Base-by-base conservation (phyloP, 92 coral and sea anemone species). In the Siderastrea radians region DNA sequence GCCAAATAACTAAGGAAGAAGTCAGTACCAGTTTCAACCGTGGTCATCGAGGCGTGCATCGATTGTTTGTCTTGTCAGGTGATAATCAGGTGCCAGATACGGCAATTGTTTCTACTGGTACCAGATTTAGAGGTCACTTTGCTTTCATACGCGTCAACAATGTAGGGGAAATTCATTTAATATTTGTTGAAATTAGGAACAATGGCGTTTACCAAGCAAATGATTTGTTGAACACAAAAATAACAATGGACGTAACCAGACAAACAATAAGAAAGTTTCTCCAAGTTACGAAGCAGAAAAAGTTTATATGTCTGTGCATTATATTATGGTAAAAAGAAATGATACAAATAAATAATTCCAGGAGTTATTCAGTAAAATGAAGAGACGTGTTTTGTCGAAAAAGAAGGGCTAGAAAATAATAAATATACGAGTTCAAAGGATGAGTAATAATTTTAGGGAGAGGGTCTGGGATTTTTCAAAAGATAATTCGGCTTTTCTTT, bases 101-200 rank as follows among this genome's bases (percentile, higher is more conserved):
- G 78, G 48, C 12, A 45, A 82, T 82, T 82, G 57, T 17, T 46
- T 48, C 14, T 3, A 82, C 86, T 1, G 78, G 86, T 82, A 70
- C 86, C 86, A 44, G 86, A 3, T 1, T 9, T 55, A 46, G 3
- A 47, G 66, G 67, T 51, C 66, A 54, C 50, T 78, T 48, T 69
- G 86, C 68, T 54, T 71, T 54, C 50, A 44, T 47, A 58, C 55
- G 65, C 70, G 69, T 82, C 69, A 71, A 82, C 53, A 45, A 57
- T 19, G 17, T 47, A 70, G 4, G 58, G 63, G 77, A 70, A 68
- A 11, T 6, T 59, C 5, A 57, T 38, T 57, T 47, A 45, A 57
- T 6, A 14, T 9, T 15, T 58, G 51, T 58, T 15, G 48, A 74
- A 26, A 51, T 19, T 10, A 71, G 15, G 14, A 79, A 79, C 83